Conservation (phyloP, 2,888 invertebrate species). For the Yponomeuta cagnagella region DNA sequence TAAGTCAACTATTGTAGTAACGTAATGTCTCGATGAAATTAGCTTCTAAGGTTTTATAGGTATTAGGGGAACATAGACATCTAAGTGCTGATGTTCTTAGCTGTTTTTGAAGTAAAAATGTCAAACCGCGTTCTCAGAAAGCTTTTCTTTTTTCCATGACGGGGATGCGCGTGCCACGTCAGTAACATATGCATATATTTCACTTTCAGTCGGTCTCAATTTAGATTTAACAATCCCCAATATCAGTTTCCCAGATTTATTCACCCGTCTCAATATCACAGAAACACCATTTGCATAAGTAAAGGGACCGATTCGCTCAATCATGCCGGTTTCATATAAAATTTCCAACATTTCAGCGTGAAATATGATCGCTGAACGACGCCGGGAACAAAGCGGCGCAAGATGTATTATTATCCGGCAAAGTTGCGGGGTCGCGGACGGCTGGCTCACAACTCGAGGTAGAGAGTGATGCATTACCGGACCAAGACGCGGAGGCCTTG, state of each 20-base stretch:
- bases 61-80: neutral
- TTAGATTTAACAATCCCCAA: neutral
- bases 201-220: too few relatives aligned
- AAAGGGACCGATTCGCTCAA: neutral
- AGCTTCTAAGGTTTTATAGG: neutral
- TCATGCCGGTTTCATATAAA: neutral
- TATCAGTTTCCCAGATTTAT: neutral
- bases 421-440: neutral
- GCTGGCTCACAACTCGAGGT: neutral
- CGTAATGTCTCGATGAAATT: neutral
- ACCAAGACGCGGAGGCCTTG: too few relatives aligned
- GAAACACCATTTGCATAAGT: slow-evolving; percentile 1
- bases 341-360: neutral
- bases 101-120: too few relatives aligned
- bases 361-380: neutral
- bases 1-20: neutral
- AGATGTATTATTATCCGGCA: neutral
- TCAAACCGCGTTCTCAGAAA: too few relatives aligned
- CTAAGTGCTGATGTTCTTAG: too few relatives aligned
- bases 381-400: neutral
- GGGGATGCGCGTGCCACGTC: too few relatives aligned
- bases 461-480: neutral
- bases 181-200: too few relatives aligned
- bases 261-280: neutral
- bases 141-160: too few relatives aligned